A percentile compares a stretch with the other conserved stretches of the same genome.
Evolutionary conservation across 1,140 invertebrate genomes (phyloP).

Genomic region (Eupristina koningsbergeri): DNA sequence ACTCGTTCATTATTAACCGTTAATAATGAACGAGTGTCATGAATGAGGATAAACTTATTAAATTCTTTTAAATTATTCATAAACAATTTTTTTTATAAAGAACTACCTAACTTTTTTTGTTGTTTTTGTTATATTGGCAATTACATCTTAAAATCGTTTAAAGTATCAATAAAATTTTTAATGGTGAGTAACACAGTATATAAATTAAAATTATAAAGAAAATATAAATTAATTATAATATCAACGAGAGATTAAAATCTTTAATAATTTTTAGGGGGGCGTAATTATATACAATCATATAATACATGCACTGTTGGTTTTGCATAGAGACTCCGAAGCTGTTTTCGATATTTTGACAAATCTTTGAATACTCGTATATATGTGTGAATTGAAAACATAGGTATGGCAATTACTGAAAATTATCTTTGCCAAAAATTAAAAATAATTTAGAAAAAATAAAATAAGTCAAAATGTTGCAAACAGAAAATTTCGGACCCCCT

Average conservation of each 20-base stretch:
- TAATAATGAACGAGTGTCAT: too few species aligned
- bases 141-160: background rate
- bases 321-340: constrained; percentile 36
- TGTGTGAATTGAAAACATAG: too few species aligned
- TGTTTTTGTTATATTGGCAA: background rate
- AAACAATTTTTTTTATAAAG: too few species aligned
- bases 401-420: background rate
- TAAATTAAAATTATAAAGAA: constrained; percentile 11
- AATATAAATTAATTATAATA: constrained; percentile 45
- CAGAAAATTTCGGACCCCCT: constrained; percentile 39
- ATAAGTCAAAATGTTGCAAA: background rate
- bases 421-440: background rate
- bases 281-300: constrained; percentile 52
- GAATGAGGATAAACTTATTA: too few species aligned
- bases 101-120: too few species aligned
- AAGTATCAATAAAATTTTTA: background rate
- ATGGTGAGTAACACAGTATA: background rate
- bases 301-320: constrained; percentile 45
- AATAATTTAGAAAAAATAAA: background rate
- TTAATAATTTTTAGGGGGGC: constrained; percentile 47
- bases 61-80: too few species aligned
- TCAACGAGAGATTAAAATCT: constrained; percentile 49
- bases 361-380: too few species aligned
- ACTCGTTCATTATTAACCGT: constrained; percentile 20
- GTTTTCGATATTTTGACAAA: constrained; percentile 13